Evolutionary conservation across 2,888 invertebrate genomes (phyloP).

Genomic region (Agonopterix arenella): DNA sequence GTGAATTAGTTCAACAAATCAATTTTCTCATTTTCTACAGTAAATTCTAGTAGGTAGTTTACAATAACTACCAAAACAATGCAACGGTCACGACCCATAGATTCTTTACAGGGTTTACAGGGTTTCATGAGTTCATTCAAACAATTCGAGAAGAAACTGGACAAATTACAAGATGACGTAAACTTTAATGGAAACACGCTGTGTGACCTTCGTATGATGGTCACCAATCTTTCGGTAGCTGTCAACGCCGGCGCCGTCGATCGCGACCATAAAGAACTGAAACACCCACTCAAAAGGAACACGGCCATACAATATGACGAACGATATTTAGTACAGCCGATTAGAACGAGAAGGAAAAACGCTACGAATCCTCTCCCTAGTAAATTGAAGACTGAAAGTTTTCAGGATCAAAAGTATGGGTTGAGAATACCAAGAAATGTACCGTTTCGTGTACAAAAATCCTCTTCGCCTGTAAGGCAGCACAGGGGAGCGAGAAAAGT

Average conservation of each 20-base stretch:
- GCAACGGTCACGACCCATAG: conserved; percentile 28
- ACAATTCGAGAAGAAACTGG: conserved; percentile 49
- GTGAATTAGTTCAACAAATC: too few relatives aligned
- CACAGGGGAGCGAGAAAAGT: conserved; percentile 23
- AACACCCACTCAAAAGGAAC: conserved; percentile 20
- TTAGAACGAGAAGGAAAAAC: conserved; percentile 25
- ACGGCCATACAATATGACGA: conserved; percentile 31
- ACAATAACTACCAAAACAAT: conserved; percentile 11
- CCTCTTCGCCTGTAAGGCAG: conserved; percentile 5
- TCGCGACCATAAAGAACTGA: conserved; percentile 15
- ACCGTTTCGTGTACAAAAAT: conserved; percentile 12
- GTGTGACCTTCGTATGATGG: conserved; percentile 38
- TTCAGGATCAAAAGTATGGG: conserved; percentile 19
- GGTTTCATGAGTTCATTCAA: conserved; percentile 40
- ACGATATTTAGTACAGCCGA: conserved; percentile 10
- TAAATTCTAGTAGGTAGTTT: too few relatives aligned
- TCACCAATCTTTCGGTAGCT: conserved; percentile 34
- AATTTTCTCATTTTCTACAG: too few relatives aligned
- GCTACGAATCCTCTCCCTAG: conserved; percentile 19
- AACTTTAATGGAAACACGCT: conserved; percentile 45
- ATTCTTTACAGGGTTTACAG: conserved; percentile 38
- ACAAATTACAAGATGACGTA: conserved; percentile 50
- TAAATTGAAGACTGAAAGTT: conserved; percentile 29
- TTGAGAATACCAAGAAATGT: conserved; percentile 13
- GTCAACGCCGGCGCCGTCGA: conserved; percentile 6